Base-by-base conservation (phyloP, 1,140 invertebrate genomes). In the Brachionus paranguensis region DNA sequence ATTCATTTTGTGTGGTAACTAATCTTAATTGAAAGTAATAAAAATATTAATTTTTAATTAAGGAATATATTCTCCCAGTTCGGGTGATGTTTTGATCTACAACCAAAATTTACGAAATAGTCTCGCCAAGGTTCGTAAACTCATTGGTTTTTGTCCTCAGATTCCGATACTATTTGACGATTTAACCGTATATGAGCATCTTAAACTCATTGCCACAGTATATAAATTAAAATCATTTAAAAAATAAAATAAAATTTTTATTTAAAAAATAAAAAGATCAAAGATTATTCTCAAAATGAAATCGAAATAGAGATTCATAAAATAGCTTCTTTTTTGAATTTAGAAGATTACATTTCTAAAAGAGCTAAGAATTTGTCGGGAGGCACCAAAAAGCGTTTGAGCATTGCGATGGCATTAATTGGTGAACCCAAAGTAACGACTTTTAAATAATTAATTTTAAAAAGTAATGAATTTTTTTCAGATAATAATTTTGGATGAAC, bases 111-210 rank as follows among this genome's bases (percentile, higher is more conserved):
- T 93, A 53, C 86, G 88, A 50, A 90, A 85, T 6, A 86, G 90
- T 76, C 88, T 91, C 47, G 86, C 88, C 5, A 85, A 86, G 14
- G 93, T 94, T 1, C 91, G 94, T 10, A 33, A 17, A 41, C 27
- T n/a, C 29, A 89, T 96, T 0, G 95, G 96, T 0, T 90, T 96
- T 6, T 99, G 96, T 89, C 96, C 96, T 7, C 97, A 99, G 88
- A 95, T 97, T 88, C 95, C 98, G 88, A 93, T 97, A 84, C 91
- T 98, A 1, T 97, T 97, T 88, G 93, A 95, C 76, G 93, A 94
- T 86, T 90, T 98, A 65, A 97, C 94, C n/a, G 95, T 97, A 0
- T 90, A 91, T 37, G 94, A 99, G 89, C 96, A 98, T 89, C 90
- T 98, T 6, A 90, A 93, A 83, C 96, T 97, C 88, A 97, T 94